Evolutionary conservation across 2,113 vertebrate species (phyloP).

Genomic region (Meles meles): DNA sequence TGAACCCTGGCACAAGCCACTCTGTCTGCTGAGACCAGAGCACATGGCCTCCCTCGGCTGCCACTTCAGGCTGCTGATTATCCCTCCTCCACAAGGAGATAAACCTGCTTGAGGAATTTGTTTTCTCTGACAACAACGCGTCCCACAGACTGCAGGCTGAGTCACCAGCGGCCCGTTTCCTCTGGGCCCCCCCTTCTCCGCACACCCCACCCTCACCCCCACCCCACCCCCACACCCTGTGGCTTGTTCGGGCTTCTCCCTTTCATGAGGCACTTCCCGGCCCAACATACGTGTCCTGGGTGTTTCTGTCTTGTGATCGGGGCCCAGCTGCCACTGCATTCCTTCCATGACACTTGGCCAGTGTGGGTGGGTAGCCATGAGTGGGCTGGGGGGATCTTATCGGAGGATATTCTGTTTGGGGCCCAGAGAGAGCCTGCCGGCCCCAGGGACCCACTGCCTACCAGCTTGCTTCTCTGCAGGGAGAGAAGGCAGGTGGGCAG

Average conservation of each 20-base stretch:
- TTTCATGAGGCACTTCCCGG: slow-evolving; percentile 77
- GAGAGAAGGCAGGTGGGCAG: not conserved
- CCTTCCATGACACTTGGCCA: slow-evolving; percentile 71
- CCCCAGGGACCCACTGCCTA: not conserved
- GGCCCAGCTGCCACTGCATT: slow-evolving; percentile 77
- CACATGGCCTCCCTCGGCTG: slow-evolving; percentile 74
- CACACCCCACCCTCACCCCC: too few species aligned
- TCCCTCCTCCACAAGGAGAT: slow-evolving; percentile 77
- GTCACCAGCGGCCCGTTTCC: slow-evolving; percentile 49
- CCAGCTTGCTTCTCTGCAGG: not conserved
- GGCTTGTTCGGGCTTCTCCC: slow-evolving; percentile 61
- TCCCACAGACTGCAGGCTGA: slow-evolving; percentile 67
- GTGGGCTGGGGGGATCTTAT: slow-evolving; percentile 59
- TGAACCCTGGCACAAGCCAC: not conserved
- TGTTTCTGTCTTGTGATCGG: slow-evolving; percentile 79
- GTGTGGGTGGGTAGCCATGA: slow-evolving; percentile 68
- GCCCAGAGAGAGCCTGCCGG: not conserved
- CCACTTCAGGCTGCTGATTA: slow-evolving; percentile 76
- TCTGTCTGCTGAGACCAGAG: slow-evolving; percentile 42
- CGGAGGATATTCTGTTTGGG: slow-evolving; percentile 45
- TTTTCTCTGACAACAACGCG: slow-evolving; percentile 50
- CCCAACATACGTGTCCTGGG: slow-evolving; percentile 72
- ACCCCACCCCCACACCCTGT: slow-evolving; percentile 15
- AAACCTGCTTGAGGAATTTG: slow-evolving; percentile 73
- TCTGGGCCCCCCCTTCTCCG: not conserved